A percentile compares a stretch with the other conserved stretches of the same genome.
phyloP scores from a whole-genome alignment of 2,797 vertebrate genomes.

The Saxicola maurus region DNA sequence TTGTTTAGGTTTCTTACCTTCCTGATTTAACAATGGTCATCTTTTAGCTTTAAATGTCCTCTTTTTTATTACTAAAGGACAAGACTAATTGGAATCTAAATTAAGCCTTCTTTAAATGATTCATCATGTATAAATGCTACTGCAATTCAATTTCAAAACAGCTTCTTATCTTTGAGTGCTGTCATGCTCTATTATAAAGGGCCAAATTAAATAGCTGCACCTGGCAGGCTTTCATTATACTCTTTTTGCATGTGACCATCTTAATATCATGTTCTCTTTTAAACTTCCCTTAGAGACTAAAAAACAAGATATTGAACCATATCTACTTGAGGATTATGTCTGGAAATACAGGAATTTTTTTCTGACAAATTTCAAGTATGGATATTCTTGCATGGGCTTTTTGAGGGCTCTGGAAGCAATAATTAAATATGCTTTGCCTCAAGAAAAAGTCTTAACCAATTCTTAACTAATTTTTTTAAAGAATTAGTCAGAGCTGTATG shows the following conservation, averaged over 20 bases:
- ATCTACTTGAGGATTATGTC: neutral
- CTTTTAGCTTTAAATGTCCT: neutral
- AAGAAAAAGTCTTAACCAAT: neutral
- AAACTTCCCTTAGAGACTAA: neutral
- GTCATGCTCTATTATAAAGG: neutral
- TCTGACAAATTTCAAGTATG: neutral
- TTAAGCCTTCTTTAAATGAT: neutral
- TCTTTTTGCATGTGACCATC: neutral
- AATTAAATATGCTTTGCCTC: neutral
- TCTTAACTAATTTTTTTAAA: neutral
- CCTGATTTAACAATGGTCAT: neutral
- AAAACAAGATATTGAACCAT: neutral
- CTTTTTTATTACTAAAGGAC: neutral
- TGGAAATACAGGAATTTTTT: neutral
- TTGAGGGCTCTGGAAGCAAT: neutral
- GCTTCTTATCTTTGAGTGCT: neutral
- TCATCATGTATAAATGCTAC: neutral
- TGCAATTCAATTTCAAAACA: constrained; percentile 7
- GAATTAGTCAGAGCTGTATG: neutral
- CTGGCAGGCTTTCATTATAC: neutral
- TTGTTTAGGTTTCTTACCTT: neutral
- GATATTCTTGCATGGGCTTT: neutral
- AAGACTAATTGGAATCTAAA: neutral
- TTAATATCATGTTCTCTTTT: neutral
- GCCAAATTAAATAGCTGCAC: neutral